Evolutionary conservation across 30 jellyfish, hydroid and myxozoan species (phyloP), one percentile per base, ranked within the genome.

Genomic region (Morbakka virulenta): DNA sequence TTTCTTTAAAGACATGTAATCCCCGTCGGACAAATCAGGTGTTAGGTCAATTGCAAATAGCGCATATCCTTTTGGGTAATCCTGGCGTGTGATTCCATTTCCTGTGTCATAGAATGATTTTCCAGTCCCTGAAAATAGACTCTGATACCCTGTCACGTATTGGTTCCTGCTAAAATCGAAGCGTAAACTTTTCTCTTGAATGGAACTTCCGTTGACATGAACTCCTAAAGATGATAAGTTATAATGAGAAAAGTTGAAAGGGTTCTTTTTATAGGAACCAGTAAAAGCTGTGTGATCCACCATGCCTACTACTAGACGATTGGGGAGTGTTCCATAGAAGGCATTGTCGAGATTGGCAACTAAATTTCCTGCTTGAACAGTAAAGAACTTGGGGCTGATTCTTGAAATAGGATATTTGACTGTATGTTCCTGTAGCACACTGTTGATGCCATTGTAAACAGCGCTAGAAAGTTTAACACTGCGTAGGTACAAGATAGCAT

Each of bases 251-350:
- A 76, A 76, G 21, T 76, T 29, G 52, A 76, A 76, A 1, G 81
- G 81, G 47, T 74, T 74, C 31, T 21, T 14, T 0, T 74, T 51
- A 6, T 3, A 11, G 1, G 11, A 12, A 26, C 79, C 86, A 50
- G 36, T 74, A 52, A 3, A 74, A 1, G 86, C 62, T n/a, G 64
- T 4, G 27, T 74, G 52, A 27, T 52, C 48, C 0, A 74, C 76
- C 24, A 74, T 6, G 32, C 76, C 86, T 51, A 52, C 35, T 21
- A 74, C 52, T 2, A 74, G 9, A 17, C 86, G 29, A 65, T 74
- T 74, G 29, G 79, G 79, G 1, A 74, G 4, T 28, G 52, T 52
- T 29, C 86, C 86, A 27, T 51, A 32, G 65, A 74, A 51, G 1
- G 57, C 63, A 28, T 29, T 52, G 31, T 70, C 82, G 48, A 47